Conservation (phyloP, 2,113 vertebrate genomes). For the Zosterops pallidus region DNA sequence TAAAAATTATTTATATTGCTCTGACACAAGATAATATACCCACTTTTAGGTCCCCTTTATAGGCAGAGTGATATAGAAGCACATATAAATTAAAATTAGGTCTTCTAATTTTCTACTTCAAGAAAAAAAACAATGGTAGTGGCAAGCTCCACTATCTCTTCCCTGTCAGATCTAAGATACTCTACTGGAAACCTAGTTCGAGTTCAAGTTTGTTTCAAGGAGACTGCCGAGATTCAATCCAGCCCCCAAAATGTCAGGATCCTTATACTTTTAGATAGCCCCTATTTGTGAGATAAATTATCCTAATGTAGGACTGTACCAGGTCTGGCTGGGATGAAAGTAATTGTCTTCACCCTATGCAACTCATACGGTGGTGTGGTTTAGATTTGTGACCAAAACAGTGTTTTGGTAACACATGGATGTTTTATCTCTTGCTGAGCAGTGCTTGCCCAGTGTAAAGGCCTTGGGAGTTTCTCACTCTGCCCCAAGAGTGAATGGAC, state of each 20-base stretch:
- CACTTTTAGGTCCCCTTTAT: not conserved
- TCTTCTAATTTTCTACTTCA: not conserved
- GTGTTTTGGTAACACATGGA: not conserved
- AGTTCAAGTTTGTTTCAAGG: not conserved
- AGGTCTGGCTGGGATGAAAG: not conserved
- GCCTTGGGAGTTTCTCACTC: not conserved
- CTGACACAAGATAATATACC: not conserved
- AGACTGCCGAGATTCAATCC: not conserved
- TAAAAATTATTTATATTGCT: not conserved
- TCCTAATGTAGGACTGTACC: not conserved
- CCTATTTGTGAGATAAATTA: not conserved
- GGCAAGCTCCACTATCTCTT: not conserved
- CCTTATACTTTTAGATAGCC: not conserved
- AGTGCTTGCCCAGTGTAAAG: not conserved
- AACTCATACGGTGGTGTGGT: rapidly evolving
- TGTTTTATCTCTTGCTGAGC: not conserved
- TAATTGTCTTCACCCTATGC: not conserved
- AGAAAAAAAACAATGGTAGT: not conserved
- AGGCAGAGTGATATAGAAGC: not conserved
- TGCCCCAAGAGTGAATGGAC: not conserved
- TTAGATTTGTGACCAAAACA: not conserved
- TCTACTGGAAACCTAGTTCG: not conserved
- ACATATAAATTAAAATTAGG: not conserved
- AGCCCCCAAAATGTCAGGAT: not conserved
- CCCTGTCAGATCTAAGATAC: not conserved